These are phyloP conservation scores for Nerophis ophidion DNA, from an alignment of 2,113 vertebrate species.

Conservation along the genomic window DNA sequence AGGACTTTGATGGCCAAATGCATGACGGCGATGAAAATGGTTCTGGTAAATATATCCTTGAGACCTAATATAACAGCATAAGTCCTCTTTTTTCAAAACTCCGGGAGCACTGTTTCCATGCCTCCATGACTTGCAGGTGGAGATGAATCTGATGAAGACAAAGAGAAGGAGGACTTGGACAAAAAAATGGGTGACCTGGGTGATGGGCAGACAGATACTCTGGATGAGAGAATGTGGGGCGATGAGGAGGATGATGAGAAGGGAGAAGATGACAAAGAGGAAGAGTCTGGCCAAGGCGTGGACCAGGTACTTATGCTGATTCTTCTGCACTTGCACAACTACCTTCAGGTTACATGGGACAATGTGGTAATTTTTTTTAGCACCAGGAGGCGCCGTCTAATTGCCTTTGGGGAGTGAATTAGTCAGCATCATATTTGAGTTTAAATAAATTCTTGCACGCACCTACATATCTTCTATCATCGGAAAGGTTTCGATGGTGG, in stretches of 20 bases:
- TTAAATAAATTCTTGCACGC: too few species aligned
- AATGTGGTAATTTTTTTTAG: too few species aligned
- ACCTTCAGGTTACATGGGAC: neutral
- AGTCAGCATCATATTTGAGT: too few species aligned
- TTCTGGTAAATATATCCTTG: constrained; percentile 66
- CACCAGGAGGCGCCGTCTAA: too few species aligned
- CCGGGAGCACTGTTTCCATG: too few species aligned
- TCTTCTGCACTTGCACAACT: neutral
- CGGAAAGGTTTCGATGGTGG: too few species aligned
- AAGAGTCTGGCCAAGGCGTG: constrained; percentile 91
- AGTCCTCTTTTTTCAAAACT: neutral
- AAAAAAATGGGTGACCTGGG: constrained; percentile 95
- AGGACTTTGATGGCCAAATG: constrained; percentile 93
- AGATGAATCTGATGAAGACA: constrained; percentile 79
- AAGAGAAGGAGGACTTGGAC: constrained; percentile 79
- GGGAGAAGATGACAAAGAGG: constrained; percentile 73
- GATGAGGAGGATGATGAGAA: constrained; percentile 78
- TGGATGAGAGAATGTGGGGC: constrained; percentile 96
- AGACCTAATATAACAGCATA: neutral
- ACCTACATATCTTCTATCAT: too few species aligned
- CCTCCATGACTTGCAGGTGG: constrained; percentile 59
- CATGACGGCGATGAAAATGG: constrained; percentile 82
- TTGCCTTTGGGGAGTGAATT: too few species aligned
- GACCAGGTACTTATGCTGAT: constrained; percentile 78
- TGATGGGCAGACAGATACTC: constrained; percentile 84